These are phyloP conservation scores for Lepilemur septentrionalis DNA, from an alignment of 2,797 vertebrate genomes.

Conservation along the genomic window DNA sequence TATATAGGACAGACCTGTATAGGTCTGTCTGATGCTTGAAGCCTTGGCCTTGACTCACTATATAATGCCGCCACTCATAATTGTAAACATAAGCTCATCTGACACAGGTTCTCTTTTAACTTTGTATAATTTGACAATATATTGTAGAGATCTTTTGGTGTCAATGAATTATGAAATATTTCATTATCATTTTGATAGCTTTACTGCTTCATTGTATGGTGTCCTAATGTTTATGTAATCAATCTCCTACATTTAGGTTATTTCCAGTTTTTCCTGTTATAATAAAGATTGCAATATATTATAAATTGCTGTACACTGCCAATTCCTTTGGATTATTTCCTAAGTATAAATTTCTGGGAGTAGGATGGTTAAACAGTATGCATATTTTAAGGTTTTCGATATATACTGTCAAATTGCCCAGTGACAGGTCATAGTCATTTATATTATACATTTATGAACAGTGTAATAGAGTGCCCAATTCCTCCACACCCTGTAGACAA, in stretches of 20 bases:
- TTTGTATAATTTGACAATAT: background rate
- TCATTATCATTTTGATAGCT: background rate
- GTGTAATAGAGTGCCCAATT: background rate
- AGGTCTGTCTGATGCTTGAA: background rate
- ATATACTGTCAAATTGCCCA: background rate
- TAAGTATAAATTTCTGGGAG: background rate
- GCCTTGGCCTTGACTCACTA: background rate
- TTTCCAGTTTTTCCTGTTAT: background rate
- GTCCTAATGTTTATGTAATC: background rate
- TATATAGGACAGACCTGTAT: background rate
- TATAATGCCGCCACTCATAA: background rate
- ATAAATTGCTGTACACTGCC: background rate
- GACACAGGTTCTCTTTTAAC: background rate
- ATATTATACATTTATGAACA: background rate
- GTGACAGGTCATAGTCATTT: background rate
- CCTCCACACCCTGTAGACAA: background rate
- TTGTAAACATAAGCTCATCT: background rate
- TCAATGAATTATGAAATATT: slow-evolving; percentile 12
- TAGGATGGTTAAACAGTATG: background rate
- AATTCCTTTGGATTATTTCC: background rate
- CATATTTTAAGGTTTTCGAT: background rate
- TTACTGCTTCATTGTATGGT: background rate
- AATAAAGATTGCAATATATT: background rate
- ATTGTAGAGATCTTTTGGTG: background rate
- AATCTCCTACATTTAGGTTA: background rate